phyloP scores from a whole-genome alignment of 2,888 invertebrate genomes.

The Nephrotoma appendiculata region DNA sequence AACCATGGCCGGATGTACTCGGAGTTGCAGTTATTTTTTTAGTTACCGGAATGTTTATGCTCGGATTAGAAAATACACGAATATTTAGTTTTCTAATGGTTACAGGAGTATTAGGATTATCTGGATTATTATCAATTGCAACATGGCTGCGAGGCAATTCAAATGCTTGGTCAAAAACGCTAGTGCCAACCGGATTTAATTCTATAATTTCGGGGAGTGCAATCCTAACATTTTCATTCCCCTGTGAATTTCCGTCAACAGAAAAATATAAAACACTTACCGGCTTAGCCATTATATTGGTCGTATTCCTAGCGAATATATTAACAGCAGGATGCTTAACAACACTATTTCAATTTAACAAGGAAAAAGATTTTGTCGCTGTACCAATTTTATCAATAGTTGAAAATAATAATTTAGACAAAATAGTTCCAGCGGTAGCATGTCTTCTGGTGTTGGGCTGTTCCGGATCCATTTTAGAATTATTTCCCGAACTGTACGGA shows the following conservation, averaged over 20 bases:
- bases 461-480: slow-evolving; percentile 38
- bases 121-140: slow-evolving; percentile 26
- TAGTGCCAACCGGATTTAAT: slow-evolving; percentile 28
- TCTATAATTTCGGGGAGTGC: slow-evolving; percentile 28
- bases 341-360: slow-evolving; percentile 28
- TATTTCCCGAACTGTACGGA: slow-evolving; percentile 36
- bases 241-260: slow-evolving; percentile 23
- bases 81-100: slow-evolving; percentile 30
- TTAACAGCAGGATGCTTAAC: slow-evolving; percentile 27
- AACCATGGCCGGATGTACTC: slow-evolving; percentile 43
- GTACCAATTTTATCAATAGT: slow-evolving; percentile 35
- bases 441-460: slow-evolving; percentile 37
- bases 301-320: slow-evolving; percentile 23
- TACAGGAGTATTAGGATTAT: slow-evolving; percentile 28
- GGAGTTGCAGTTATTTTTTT: slow-evolving; percentile 39
- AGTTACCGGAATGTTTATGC: slow-evolving; percentile 39
- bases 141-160: slow-evolving; percentile 25
- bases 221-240: slow-evolving; percentile 26
- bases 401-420: slow-evolving; percentile 38
- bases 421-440: slow-evolving; percentile 39
- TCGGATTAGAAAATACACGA: slow-evolving; percentile 38
- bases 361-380: slow-evolving; percentile 26
- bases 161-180: slow-evolving; percentile 25
- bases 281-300: slow-evolving; percentile 18
- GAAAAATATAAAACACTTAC: slow-evolving; percentile 21